Evolutionary conservation across 2,888 invertebrate species (phyloP), one percentile per base, ranked within the genome.

Genomic region (Chymomyza caudatula): DNA sequence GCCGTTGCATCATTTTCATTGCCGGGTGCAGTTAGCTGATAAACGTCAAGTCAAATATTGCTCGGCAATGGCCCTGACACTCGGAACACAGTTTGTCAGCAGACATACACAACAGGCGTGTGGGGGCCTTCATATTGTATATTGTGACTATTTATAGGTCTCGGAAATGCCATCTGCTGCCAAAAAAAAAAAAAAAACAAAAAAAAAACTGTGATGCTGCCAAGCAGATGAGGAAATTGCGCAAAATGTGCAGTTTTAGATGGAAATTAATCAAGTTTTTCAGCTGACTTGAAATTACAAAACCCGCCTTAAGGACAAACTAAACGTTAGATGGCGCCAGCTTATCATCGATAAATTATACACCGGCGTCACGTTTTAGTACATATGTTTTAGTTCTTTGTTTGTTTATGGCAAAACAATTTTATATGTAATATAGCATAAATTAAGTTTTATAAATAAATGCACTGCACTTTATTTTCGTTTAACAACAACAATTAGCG

Each of bases 1-100:
- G 0, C 19, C 51, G 64, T 71, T 74, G 65, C 75, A 67, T 73
- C 71, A 73, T 22, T 44, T 57, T 63, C 64, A 65, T 43, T 8
- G 60, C 4, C 25, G 43, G 19, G n/a, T 49, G 23, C 52, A 17
- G 23, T 23, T 13, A 4, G 20, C 19, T 51, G 51, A 51, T 51
- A 51, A 51, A 20, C 44, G 5, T 17, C 29, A 37, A 25, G 25
- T 25, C 25, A 25, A 25, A 2, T 11, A 37, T 8, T 11, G 29
- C 29, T 37, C 57, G 60, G 11, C 58, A 55, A 22, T 74, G 65
- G 58, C 63, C 71, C 54, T 69, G 71, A 67, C 74, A 68, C 49
- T 67, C 58, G 58, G 23, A 59, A 19, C 44, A 68, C 60, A 65
- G 58, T 55, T 44, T 61, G 44, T 47, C 43, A 53, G 20, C 52